Evolutionary conservation across 2,797 vertebrate species (phyloP).

Genomic region (Leptoclinus maculatus): DNA sequence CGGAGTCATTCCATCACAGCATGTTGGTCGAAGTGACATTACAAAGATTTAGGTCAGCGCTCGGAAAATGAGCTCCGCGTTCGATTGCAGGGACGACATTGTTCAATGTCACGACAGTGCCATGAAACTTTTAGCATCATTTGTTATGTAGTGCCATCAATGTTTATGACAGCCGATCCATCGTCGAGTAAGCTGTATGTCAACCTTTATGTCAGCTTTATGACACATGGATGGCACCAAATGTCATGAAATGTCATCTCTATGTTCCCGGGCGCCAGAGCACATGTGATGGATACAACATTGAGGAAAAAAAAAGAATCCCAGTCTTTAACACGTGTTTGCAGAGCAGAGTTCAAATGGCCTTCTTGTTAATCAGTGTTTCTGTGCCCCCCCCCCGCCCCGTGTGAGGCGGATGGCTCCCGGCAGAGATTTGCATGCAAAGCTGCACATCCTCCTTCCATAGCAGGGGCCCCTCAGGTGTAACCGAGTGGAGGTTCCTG

Average conservation of each 20-base stretch:
- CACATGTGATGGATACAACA: constrained; percentile 63
- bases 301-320: constrained; percentile 33
- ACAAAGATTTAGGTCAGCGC: constrained; percentile 79
- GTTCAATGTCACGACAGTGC: constrained; percentile 81
- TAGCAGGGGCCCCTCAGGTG: constrained; percentile 73
- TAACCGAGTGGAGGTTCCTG: constrained; percentile 62
- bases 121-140: constrained; percentile 75
- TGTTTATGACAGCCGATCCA: constrained; percentile 79
- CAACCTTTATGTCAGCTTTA: constrained; percentile 80
- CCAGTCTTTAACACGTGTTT: constrained; percentile 65
- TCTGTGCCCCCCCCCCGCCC: constrained; percentile 37
- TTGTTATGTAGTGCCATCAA: constrained; percentile 78
- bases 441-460: constrained; percentile 71
- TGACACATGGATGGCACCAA: constrained; percentile 77
- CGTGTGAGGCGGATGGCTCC: constrained; percentile 54
- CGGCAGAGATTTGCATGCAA: constrained; percentile 75
- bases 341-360: constrained; percentile 56
- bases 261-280: constrained; percentile 46
- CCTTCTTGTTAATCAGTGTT: constrained; percentile 70
- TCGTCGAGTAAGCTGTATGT: constrained; percentile 77
- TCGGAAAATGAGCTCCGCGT: constrained; percentile 75
- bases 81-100: constrained; percentile 78
- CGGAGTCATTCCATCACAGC: constrained; percentile 75
- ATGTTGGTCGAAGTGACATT: constrained; percentile 76
- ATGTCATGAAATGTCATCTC: constrained; percentile 77